Evolutionary conservation across 2,113 vertebrate species (phyloP).

Genomic region (Gopherus evgoodei): DNA sequence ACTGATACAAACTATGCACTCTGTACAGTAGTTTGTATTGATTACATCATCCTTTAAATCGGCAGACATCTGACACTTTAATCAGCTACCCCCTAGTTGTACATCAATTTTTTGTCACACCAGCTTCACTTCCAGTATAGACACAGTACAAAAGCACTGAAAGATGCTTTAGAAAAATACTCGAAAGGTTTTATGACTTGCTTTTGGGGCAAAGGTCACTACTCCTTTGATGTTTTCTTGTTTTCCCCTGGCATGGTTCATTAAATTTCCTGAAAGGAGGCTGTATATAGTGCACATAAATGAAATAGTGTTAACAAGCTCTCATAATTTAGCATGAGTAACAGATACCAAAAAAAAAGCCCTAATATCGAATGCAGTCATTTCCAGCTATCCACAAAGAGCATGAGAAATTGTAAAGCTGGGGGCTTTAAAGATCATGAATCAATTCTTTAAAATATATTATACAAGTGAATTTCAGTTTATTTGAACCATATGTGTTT

Average conservation of each 20-base stretch:
- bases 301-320: slow-evolving; percentile 33
- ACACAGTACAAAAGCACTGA: slow-evolving; percentile 10
- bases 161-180: slow-evolving; percentile 39
- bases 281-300: slow-evolving; percentile 54
- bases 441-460: neutral
- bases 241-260: slow-evolving; percentile 57
- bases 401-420: neutral
- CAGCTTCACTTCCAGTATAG: slow-evolving; percentile 1
- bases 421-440: neutral
- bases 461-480: neutral
- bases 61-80: slow-evolving; percentile 46
- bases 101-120: neutral
- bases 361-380: neutral
- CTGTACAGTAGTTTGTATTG: slow-evolving; percentile 40
- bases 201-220: slow-evolving; percentile 55
- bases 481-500: neutral
- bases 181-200: slow-evolving; percentile 59
- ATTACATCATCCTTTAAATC: slow-evolving; percentile 41
- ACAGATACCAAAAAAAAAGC: slow-evolving; percentile 40
- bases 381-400: slow-evolving; percentile 22
- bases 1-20: neutral
- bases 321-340: slow-evolving; percentile 39
- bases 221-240: slow-evolving; percentile 67
- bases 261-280: slow-evolving; percentile 61
- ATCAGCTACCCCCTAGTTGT: slow-evolving; percentile 31